phyloP scores from a whole-genome alignment of 2,888 invertebrate genomes.

The Psococerastis gibbosa region DNA sequence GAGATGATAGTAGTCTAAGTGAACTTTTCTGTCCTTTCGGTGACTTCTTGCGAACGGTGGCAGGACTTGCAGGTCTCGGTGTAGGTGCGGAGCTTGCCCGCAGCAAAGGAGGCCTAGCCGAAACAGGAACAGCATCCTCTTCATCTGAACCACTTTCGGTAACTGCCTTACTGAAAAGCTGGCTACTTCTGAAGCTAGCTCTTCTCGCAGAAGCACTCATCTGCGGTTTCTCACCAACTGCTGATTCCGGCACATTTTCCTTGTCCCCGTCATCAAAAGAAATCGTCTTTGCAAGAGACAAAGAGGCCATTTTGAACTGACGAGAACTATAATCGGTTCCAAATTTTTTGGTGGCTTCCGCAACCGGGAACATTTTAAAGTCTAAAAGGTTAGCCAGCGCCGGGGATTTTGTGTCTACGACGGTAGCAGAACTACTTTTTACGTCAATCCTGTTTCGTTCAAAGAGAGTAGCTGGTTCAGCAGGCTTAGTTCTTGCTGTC shows the following conservation, averaged over 20 bases:
- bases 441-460: no score
- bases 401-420: neutral
- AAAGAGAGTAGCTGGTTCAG: no score
- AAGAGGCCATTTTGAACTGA: neutral
- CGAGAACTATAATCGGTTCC: neutral
- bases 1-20: no score
- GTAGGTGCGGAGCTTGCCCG: conserved; percentile 1
- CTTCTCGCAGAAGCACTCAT: conserved; percentile 15
- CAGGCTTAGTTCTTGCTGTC: no score
- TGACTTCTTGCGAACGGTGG: no score
- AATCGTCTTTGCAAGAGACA: no score
- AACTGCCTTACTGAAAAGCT: conserved; percentile 12
- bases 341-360: conserved; percentile 1
- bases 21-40: no score
- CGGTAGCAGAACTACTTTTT: no score
- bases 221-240: neutral
- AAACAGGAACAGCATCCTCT: neutral
- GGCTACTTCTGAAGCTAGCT: conserved; percentile 17
- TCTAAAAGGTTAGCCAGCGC: neutral
- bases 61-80: neutral
- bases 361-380: conserved; percentile 5
- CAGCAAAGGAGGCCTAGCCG: neutral
- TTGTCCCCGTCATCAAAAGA: neutral
- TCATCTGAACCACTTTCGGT: conserved; percentile 13
- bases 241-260: neutral